Evolutionary conservation across 2,113 vertebrate species (phyloP), one percentile per base, ranked within the genome.

Genomic region (Mellivora capensis): DNA sequence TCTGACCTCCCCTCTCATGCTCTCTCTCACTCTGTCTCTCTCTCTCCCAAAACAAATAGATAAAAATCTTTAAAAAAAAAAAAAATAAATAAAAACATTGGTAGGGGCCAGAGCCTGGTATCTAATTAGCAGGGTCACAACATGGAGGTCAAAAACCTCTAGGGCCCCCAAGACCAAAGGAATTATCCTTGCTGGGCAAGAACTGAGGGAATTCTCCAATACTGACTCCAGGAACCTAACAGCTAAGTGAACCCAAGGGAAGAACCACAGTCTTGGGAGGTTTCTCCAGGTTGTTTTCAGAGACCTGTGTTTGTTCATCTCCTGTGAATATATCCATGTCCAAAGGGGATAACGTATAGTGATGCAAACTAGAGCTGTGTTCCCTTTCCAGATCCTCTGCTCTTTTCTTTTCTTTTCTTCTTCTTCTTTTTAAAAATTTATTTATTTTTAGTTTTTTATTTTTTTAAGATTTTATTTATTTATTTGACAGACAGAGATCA

Each of bases 171-270:
- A 69, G 42, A 97, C 87, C 79, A 84, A 92, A 97, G 87, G 87
- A 96, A 95, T 95, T 92, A 85, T 29, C 47, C 69, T 18, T 85
- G 62, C 79, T 86, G 47, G 91, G 91, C 83, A 89, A 85, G 91
- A 96, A 74, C 87, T 95, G 77, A 64, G 74, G 62, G 94, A 95
- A 94, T 89, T 89, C 79, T 91, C 83, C 49, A 80, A 39, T 61
- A 76, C 47, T 9, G 91, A 39, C 54, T 84, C 62, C 39, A 88
- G 87, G 77, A 81, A 80, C 91, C 59, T 67, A 52, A 62, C 15
- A 91, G 91, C 42, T 91, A 95, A 97, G 87, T 92, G 71, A 95
- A 84, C 96, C 87, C 87, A 80, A 91, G 91, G 96, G 97, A 95
- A 85, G 83, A 91, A 67, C n/a, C 49, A 81, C 17, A 42, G 72